A percentile compares a stretch with the other conserved stretches of the same genome.
Evolutionary conservation across 2,797 vertebrate species (phyloP).

Genomic region (Sebastes itinus): DNA sequence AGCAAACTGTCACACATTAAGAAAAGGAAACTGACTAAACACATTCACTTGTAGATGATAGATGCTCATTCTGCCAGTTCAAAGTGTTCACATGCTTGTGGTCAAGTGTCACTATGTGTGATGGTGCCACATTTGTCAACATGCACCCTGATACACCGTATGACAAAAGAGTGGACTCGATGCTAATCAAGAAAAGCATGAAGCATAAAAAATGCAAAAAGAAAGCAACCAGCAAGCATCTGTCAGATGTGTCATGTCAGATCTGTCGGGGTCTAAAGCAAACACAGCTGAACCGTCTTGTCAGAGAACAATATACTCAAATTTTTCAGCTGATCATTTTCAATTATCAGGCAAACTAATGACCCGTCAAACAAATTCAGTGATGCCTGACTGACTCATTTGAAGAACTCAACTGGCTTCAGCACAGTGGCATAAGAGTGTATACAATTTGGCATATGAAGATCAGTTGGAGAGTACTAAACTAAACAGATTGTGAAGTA

Average conservation of each 20-base stretch:
- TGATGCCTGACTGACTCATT: neutral
- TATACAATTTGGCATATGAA: neutral
- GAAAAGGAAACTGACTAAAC: neutral
- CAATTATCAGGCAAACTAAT: neutral
- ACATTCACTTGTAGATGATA: neutral
- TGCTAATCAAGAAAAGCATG: neutral
- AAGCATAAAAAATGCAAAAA: neutral
- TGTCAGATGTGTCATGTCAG: neutral
- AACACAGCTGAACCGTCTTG: neutral
- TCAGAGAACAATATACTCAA: neutral
- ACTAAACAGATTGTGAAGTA: neutral
- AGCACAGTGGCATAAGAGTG: neutral
- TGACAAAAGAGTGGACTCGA: neutral
- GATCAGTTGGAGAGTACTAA: neutral
- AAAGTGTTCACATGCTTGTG: constrained; percentile 11
- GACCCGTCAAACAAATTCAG: neutral
- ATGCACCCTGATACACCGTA: neutral
- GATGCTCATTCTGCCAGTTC: neutral
- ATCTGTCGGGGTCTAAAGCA: neutral
- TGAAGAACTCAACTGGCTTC: neutral
- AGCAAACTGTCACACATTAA: neutral
- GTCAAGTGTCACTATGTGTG: neutral
- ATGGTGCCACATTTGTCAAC: constrained; percentile 7
- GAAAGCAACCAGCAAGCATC: neutral
- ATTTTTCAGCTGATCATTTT: neutral